These are phyloP conservation scores for Melipona quadrifasciata DNA, from an alignment of 1,140 invertebrate genomes.

Conservation along the genomic window DNA sequence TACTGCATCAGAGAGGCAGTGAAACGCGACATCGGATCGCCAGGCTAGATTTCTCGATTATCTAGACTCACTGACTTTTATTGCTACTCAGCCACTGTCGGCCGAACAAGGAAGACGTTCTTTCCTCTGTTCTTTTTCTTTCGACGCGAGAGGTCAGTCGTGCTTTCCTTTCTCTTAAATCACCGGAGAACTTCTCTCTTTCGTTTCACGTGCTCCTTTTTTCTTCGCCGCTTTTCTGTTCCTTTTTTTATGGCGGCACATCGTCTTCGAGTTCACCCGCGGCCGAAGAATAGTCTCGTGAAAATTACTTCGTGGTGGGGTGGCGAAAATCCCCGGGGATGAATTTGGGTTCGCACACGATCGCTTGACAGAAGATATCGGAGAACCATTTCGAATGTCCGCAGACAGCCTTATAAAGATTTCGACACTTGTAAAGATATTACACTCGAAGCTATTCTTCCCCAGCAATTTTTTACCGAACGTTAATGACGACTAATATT, in stretches of 20 bases:
- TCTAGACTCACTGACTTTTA: slow-evolving; percentile 32
- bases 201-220: neutral
- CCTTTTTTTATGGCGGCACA: neutral
- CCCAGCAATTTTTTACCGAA: neutral
- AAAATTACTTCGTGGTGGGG: slow-evolving; percentile 36
- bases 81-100: slow-evolving; percentile 14
- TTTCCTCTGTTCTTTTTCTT: neutral
- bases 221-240: no score
- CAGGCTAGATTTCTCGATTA: slow-evolving; percentile 14
- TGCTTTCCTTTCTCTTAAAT: slow-evolving; percentile 30
- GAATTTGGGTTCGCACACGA: slow-evolving; percentile 20
- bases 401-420: slow-evolving; percentile 24
- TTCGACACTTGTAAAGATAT: slow-evolving; percentile 40
- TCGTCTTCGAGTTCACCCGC: slow-evolving; percentile 31
- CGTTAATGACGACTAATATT: no score
- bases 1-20: neutral
- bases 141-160: slow-evolving; percentile 5
- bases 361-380: slow-evolving; percentile 38
- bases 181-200: neutral
- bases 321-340: slow-evolving; percentile 26
- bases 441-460: neutral
- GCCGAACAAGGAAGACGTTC: slow-evolving; percentile 1
- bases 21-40: slow-evolving; percentile 12
- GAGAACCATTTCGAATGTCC: slow-evolving; percentile 28
- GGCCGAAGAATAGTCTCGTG: slow-evolving; percentile 31